These are phyloP conservation scores for Belgica antarctica DNA, from an alignment of 2,888 invertebrate species.

Conservation along the genomic window DNA sequence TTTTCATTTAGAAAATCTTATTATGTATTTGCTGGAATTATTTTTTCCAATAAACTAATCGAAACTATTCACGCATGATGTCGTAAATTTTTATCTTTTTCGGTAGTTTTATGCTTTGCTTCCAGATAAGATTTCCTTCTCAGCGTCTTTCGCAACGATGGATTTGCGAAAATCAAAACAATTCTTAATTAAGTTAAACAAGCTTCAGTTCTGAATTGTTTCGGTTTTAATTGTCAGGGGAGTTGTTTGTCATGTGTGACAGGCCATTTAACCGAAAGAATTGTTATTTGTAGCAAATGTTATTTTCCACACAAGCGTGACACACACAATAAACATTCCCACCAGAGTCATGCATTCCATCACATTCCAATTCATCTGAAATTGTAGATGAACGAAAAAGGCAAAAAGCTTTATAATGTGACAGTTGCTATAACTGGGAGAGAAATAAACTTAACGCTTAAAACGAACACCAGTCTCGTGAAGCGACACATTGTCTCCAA, in stretches of 20 bases:
- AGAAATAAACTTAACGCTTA: not conserved
- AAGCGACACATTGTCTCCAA: constrained; percentile 28
- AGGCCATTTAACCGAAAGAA: too few species aligned
- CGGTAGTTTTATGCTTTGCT: too few species aligned
- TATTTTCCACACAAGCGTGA: not conserved
- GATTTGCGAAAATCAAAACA: too few species aligned
- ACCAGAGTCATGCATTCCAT: not conserved
- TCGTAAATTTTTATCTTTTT: constrained; percentile 42
- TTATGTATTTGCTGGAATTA: not conserved
- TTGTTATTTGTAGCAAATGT: not conserved
- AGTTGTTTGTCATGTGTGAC: too few species aligned
- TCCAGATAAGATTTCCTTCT: too few species aligned
- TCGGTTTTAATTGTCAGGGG: too few species aligned
- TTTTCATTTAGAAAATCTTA: not conserved
- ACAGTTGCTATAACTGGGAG: constrained; percentile 4
- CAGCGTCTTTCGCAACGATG: too few species aligned
- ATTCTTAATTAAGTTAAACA: too few species aligned
- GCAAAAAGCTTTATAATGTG: constrained; percentile 4
- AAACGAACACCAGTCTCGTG: not conserved
- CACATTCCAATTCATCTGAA: too few species aligned
- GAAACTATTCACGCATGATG: constrained; percentile 39
- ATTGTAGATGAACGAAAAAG: too few species aligned
- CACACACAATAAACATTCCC: not conserved
- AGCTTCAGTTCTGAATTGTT: too few species aligned
- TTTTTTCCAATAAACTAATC: constrained; percentile 38